phyloP scores from a whole-genome alignment of 2,113 vertebrate species.

The Pantherophis guttatus region DNA sequence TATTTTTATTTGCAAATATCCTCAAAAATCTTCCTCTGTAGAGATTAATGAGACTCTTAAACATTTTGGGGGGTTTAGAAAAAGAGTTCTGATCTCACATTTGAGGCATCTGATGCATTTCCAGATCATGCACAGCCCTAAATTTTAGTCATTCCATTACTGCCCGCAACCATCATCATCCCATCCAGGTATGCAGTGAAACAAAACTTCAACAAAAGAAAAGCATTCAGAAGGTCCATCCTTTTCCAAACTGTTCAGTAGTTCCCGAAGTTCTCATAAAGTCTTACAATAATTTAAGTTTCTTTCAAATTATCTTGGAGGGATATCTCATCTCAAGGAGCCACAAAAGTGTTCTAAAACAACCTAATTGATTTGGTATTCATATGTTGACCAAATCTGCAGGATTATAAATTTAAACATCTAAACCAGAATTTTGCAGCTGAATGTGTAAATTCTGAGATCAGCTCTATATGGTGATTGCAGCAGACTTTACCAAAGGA shows the following conservation, averaged over 20 bases:
- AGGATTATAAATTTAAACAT: neutral
- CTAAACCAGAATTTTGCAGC: neutral
- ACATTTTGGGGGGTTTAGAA: neutral
- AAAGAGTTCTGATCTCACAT: neutral
- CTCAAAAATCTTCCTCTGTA: neutral
- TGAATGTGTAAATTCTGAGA: neutral
- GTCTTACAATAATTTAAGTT: neutral
- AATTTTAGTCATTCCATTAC: neutral
- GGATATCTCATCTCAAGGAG: neutral
- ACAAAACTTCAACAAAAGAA: neutral
- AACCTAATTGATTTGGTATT: neutral
- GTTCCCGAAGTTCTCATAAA: neutral
- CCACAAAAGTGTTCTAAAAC: neutral
- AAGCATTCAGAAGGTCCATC: neutral
- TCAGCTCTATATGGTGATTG: neutral
- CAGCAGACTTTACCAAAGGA: neutral
- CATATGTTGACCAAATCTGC: neutral
- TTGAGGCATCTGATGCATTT: neutral
- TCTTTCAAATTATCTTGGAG: neutral
- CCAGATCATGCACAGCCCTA: neutral
- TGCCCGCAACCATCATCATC: neutral
- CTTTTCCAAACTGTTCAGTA: neutral
- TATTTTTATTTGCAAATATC: neutral
- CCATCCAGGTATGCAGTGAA: neutral
- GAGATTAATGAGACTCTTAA: neutral